These are phyloP conservation scores for Bombus soroeensis DNA, from an alignment of 1,140 invertebrate genomes.

Conservation along the genomic window DNA sequence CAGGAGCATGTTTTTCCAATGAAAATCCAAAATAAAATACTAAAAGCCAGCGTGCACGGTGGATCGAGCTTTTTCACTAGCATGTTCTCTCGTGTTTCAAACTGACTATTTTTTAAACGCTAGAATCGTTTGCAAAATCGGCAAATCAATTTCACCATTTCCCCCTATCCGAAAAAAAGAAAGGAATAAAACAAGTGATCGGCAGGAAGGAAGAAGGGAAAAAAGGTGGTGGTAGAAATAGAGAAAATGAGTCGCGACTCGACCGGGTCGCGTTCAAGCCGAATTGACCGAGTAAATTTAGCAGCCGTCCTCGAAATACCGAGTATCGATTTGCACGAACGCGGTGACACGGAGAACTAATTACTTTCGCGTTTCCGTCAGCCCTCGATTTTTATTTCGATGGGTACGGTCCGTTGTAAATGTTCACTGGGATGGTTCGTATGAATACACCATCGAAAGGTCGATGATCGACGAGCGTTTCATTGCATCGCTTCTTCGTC, in stretches of 20 bases:
- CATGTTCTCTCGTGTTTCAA: background rate
- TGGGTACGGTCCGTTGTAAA: conserved; percentile 11
- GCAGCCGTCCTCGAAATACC: conserved; percentile 10
- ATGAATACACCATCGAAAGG: conserved; percentile 1
- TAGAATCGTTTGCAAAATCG: background rate
- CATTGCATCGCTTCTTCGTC: conserved; percentile 14
- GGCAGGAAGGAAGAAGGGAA: background rate
- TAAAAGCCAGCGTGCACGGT: background rate
- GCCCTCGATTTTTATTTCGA: conserved; percentile 39
- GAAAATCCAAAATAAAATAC: background rate
- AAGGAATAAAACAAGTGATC: background rate
- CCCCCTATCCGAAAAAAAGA: background rate
- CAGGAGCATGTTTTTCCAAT: background rate
- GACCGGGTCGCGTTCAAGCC: background rate
- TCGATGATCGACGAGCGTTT: conserved; percentile 40
- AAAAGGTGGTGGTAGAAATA: background rate
- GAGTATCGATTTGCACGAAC: conserved; percentile 29
- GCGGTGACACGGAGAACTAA: conserved; percentile 43
- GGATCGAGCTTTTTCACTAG: background rate
- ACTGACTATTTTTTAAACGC: background rate
- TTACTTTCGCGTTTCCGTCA: conserved; percentile 46
- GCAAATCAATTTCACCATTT: background rate
- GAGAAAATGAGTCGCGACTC: conserved; percentile 4
- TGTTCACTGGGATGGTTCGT: background rate
- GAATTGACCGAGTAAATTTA: conserved; percentile 28